Base-by-base conservation (phyloP, 2,888 invertebrate species). In the Anthoptus insignis region DNA sequence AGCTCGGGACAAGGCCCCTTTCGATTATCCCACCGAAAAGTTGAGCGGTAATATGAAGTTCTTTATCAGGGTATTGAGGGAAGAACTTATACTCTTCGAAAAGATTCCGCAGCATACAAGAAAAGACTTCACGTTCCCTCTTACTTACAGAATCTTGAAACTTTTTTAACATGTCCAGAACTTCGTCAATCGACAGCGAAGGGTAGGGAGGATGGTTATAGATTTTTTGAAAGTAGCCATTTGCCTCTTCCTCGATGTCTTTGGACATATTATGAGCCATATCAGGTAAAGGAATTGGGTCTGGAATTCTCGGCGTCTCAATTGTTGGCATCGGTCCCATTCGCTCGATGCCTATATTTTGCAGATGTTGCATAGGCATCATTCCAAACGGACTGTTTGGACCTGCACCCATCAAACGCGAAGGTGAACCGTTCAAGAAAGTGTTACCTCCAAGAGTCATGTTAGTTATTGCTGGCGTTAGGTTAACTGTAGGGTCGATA, bases 41-140 rank as follows among this genome's bases (percentile, higher is more conserved):
- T 78, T 98, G 97, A 1, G 99, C 99, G 0, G 99, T 99, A 13
- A 97, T 98, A 81, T 97, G 97, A 19, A 99, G 89, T 84, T 99
- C 99, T 81, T 98, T 97, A 71, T 99, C 98, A 0, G 99, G 99
- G 87, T 99, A 99, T 82, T 98, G 98, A 0, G 98, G 97, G 83
- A 99, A 99, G 87, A 99, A 99, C 70, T 97, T 95, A 87, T 98
- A 99, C 81, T 99, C 99, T 84, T 99, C 99, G 83, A 99, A 98
- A 13, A 99, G 93, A 87, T 98, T 98, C 57, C 98, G 95, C 73
- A 99, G 88, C 97, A 99, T 98, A 81, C 99, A 99, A 57, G 96
- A 96, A 86, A 98, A 98, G 1, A 99, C 97, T 78, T 96, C 96
- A 73, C 96, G 94, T 81, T 98, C 98, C 47, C 97, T 94, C 73